These are phyloP conservation scores for Syngnathoides biaculeatus DNA, from an alignment of 2,113 vertebrate species.

Conservation along the genomic window DNA sequence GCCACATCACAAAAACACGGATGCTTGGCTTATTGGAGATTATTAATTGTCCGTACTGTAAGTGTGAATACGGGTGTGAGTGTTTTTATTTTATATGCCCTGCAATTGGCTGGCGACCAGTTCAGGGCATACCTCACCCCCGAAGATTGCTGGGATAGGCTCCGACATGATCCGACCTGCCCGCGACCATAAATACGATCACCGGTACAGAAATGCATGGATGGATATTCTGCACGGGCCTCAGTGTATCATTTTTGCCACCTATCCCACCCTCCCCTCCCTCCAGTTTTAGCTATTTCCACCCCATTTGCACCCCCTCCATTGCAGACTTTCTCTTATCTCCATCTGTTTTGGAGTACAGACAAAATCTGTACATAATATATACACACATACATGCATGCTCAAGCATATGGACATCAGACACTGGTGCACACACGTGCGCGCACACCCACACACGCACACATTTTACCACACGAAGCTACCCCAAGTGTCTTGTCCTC, in stretches of 20 bases:
- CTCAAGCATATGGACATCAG: constrained; percentile 37
- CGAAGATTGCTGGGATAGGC: too few relatives aligned
- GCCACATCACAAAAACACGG: too few relatives aligned
- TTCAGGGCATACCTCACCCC: too few relatives aligned
- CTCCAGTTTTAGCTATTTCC: constrained; percentile 19
- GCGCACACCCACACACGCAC: constrained; percentile 14
- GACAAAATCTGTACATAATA: constrained; percentile 41
- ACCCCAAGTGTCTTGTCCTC: constrained; percentile 60
- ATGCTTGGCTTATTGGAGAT: too few relatives aligned
- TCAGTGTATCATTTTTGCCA: constrained; percentile 34
- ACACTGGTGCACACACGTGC: constrained; percentile 5
- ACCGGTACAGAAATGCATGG: too few relatives aligned
- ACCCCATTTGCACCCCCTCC: constrained; percentile 43
- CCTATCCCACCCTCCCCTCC: not conserved
- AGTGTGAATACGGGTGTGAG: too few relatives aligned
- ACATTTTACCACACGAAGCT: constrained; percentile 18
- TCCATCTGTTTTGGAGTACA: constrained; percentile 62
- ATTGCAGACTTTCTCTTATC: constrained; percentile 50
- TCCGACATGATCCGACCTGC: too few relatives aligned
- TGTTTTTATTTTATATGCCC: too few relatives aligned
- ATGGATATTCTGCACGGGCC: too few relatives aligned
- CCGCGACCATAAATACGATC: too few relatives aligned
- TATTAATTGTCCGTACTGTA: too few relatives aligned
- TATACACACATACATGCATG: constrained; percentile 25
- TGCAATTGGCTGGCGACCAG: too few relatives aligned